Percentiles rank a stretch among this genome's conserved stretches.
These are phyloP conservation scores for Dichetophora obliterata DNA, from an alignment of 2,888 invertebrate species.

Conservation along the genomic window DNA sequence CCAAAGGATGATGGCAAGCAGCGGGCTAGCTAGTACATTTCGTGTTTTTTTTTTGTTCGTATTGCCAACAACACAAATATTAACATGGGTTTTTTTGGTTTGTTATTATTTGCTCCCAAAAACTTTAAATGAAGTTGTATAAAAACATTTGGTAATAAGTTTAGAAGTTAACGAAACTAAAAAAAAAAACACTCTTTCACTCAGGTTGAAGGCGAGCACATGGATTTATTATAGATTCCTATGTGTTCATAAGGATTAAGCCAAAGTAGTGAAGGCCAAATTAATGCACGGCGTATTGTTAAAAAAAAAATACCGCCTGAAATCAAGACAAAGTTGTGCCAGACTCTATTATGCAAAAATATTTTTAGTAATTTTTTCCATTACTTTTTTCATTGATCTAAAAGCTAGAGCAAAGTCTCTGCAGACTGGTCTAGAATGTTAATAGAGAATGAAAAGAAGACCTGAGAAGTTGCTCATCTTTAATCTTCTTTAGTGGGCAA, in stretches of 20 bases:
- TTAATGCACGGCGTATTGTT: neutral
- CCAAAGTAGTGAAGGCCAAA: neutral
- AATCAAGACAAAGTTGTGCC: neutral
- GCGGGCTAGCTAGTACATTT: too few relatives aligned
- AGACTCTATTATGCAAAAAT: neutral
- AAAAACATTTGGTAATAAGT: constrained; percentile 15
- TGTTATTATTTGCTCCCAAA: neutral
- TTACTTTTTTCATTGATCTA: too few relatives aligned
- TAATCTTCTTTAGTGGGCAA: too few relatives aligned
- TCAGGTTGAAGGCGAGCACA: neutral
- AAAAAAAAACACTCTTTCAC: neutral
- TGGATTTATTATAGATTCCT: neutral
- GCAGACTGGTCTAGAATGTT: too few relatives aligned
- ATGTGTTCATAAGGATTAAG: neutral
- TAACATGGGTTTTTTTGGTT: neutral
- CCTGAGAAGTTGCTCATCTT: neutral
- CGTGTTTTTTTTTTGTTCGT: neutral
- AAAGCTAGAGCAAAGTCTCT: too few relatives aligned
- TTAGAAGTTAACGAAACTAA: neutral
- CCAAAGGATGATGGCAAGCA: too few relatives aligned
- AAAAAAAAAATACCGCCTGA: neutral
- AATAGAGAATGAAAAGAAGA: neutral
- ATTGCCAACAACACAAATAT: neutral
- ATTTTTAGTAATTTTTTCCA: too few relatives aligned
- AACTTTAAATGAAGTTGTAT: constrained; percentile 25